Evolutionary conservation across 2,113 vertebrate species (phyloP), one percentile per base, ranked within the genome.

Genomic region (Porphyrio hochstetteri): DNA sequence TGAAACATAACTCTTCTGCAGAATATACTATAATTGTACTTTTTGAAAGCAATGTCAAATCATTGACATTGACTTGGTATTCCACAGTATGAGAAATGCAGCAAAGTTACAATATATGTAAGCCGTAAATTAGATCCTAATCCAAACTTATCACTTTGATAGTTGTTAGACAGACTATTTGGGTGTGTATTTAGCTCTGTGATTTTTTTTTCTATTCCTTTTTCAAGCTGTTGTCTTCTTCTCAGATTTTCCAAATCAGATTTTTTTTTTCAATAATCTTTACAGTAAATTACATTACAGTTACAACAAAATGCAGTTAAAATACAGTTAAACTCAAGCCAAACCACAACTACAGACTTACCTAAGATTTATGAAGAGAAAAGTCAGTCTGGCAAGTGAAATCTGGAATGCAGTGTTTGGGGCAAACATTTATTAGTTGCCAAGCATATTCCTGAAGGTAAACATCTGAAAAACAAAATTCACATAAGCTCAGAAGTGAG

Each of bases 31-130:
- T 86, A 91, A 93, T 95, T 93, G 90, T 85, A 27, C 88, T 93
- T 92, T 74, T 64, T 93, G 92, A 94, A 95, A 92, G 92, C 86
- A 68, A 56, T 93, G 95, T 91, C 88, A 94, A 88, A 96, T 92
- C 94, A 80, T 79, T 96, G 96, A 77, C 92, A 88, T 72, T 24
- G 31, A 69, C 90, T 93, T 69, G 67, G 71, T 82, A 81, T 93
- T 95, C 86, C 23, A 15, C 4, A 1, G 44, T 33, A 61, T 13
- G 28, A 61, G 40, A 80, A 80, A 86, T 27, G 19, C 68, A 90
- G 53, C 16, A 29, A 67, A 92, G 84, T 79, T 92, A 68, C 55
- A 91, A 68, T 78, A 79, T 88, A 82, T 80, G 80, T 88, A 69
- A 85, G 68, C 35, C 4, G 3, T 87, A 89, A 92, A 95, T 94